These are phyloP conservation scores for Argentina silus DNA, from an alignment of 2,797 vertebrate species.

Conservation along the genomic window DNA sequence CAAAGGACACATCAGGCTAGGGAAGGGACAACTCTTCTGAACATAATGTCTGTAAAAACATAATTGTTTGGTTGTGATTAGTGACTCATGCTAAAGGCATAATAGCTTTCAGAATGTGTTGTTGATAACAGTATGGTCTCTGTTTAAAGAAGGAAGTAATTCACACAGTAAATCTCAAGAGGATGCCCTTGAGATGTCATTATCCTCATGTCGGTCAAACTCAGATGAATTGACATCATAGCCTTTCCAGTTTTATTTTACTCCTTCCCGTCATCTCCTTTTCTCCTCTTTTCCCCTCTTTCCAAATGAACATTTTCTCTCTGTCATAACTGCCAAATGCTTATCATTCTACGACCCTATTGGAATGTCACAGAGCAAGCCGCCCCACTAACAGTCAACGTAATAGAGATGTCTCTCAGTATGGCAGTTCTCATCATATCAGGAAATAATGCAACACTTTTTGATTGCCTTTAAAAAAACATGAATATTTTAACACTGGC, in stretches of 20 bases:
- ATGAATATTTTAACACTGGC: conserved; percentile 14
- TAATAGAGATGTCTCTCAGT: conserved; percentile 9
- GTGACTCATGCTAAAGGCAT: not conserved
- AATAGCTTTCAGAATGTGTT: too few relatives aligned
- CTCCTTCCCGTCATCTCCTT: not conserved
- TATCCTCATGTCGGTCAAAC: conserved; percentile 13
- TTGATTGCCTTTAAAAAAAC: conserved; percentile 12
- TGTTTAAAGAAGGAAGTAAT: not conserved
- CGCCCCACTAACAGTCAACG: conserved; percentile 16
- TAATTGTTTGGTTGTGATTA: conserved; percentile 1
- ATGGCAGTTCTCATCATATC: conserved; percentile 10
- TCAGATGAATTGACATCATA: not conserved
- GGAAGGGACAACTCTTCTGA: not conserved
- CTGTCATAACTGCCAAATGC: conserved; percentile 11
- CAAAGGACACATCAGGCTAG: not conserved
- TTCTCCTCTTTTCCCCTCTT: not conserved
- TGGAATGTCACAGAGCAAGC: conserved; percentile 16
- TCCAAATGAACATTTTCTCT: not conserved
- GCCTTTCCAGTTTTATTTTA: not conserved
- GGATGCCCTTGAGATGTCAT: conserved; percentile 5
- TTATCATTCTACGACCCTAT: not conserved
- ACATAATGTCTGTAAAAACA: not conserved
- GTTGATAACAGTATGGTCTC: too few relatives aligned
- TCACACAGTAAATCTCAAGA: not conserved
- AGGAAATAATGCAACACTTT: conserved; percentile 24